phyloP scores from a whole-genome alignment of 2,797 vertebrate species.

The Ctenopoma multispine region DNA sequence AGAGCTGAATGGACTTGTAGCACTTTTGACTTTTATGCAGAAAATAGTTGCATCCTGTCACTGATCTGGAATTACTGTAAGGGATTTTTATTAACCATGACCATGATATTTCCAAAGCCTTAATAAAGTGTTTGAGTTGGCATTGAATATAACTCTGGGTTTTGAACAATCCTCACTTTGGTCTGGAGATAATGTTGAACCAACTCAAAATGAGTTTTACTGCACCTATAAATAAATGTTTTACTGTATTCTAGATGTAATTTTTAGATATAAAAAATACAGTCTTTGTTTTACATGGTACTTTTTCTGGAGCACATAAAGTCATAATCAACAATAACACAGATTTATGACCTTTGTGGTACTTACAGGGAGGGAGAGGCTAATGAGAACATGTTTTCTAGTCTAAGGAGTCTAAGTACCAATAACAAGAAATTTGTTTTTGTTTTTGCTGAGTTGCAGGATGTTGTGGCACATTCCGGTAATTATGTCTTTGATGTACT shows the following conservation, averaged over 20 bases:
- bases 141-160: neutral
- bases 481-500: conserved; percentile 12
- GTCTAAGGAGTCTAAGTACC: neutral
- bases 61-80: neutral
- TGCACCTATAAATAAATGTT: neutral
- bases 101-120: neutral
- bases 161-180: neutral
- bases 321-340: conserved; percentile 9
- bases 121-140: neutral
- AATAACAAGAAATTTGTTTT: conserved; percentile 7
- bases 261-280: too few relatives aligned
- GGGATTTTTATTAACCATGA: neutral
- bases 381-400: conserved; percentile 29
- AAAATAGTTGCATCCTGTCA: neutral
- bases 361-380: conserved; percentile 6
- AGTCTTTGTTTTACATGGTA: neutral
- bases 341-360: conserved; percentile 17
- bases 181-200: neutral
- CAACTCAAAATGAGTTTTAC: neutral
- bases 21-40: neutral
- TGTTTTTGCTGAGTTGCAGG: conserved; percentile 9
- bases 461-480: conserved; percentile 20
- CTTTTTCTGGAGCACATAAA: neutral
- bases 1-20: neutral
- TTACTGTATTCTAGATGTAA: neutral